Conservation (phyloP, 2,113 vertebrate genomes). For the Hystrix cristata region DNA sequence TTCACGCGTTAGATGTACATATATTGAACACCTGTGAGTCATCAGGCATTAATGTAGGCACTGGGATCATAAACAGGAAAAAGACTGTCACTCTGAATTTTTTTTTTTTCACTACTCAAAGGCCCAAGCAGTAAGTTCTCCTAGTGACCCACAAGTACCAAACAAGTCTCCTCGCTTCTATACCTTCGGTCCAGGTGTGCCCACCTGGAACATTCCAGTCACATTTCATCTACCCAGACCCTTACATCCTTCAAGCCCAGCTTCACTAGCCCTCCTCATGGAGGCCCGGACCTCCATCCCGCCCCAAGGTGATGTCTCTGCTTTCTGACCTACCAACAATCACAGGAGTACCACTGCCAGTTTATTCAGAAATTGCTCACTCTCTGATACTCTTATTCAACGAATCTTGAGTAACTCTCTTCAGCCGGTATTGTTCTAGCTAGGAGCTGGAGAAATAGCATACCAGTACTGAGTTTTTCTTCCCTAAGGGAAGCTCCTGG, state of each 20-base stretch:
- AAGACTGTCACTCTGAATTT: not conserved
- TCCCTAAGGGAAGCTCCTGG: not conserved
- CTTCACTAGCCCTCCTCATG: not conserved
- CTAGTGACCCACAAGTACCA: not conserved
- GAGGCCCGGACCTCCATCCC: not conserved
- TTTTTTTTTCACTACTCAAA: not conserved
- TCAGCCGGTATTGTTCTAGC: not conserved
- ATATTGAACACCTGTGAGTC: not conserved
- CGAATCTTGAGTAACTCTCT: not conserved
- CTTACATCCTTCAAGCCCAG: not conserved
- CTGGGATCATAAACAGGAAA: not conserved
- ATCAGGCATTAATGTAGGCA: not conserved
- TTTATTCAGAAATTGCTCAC: not conserved
- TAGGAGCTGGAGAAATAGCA: not conserved
- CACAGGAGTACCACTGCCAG: not conserved
- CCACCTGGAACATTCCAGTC: not conserved
- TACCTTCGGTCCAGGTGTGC: not conserved
- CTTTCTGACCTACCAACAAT: constrained; percentile 7
- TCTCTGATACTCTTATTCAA: constrained; percentile 15
- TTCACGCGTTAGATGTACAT: not conserved
- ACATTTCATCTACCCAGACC: not conserved
- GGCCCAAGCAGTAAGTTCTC: not conserved
- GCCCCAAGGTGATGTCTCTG: not conserved
- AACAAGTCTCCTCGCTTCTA: not conserved
- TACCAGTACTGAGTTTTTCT: not conserved